Percentiles rank a stretch among this genome's conserved stretches.
Evolutionary conservation across 2,113 vertebrate genomes (phyloP).

Genomic region (Thryonomys swinderianus): DNA sequence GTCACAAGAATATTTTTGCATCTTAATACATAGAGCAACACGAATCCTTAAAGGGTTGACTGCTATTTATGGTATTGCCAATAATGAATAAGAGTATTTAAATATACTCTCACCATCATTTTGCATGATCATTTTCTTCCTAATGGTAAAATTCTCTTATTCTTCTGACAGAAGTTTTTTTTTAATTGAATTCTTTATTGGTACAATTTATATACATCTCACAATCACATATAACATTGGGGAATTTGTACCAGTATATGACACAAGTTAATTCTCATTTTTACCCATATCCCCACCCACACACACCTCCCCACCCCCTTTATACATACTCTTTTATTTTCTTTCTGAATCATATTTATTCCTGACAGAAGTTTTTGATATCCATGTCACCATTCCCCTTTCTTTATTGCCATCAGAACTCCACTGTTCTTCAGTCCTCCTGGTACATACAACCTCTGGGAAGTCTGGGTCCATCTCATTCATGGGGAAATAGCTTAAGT

Average conservation of each 20-base stretch:
- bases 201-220: no score
- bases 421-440: background rate
- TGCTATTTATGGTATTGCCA: background rate
- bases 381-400: background rate
- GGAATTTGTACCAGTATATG: no score
- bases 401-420: background rate
- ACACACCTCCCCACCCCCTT: no score
- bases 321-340: no score
- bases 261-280: no score
- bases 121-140: background rate
- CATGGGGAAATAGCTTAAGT: background rate
- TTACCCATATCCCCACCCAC: no score
- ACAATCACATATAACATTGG: no score
- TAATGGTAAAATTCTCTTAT: background rate
- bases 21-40: background rate
- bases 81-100: background rate
- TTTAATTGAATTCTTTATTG: no score
- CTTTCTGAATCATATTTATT: no score
- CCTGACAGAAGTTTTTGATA: no score
- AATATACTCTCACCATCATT: background rate
- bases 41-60: background rate
- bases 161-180: background rate
- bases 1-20: background rate
- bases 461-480: background rate
- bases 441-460: background rate